These are phyloP conservation scores for Parauchenoglanis ngamensis DNA, from an alignment of 2,797 vertebrate species.

Conservation along the genomic window DNA sequence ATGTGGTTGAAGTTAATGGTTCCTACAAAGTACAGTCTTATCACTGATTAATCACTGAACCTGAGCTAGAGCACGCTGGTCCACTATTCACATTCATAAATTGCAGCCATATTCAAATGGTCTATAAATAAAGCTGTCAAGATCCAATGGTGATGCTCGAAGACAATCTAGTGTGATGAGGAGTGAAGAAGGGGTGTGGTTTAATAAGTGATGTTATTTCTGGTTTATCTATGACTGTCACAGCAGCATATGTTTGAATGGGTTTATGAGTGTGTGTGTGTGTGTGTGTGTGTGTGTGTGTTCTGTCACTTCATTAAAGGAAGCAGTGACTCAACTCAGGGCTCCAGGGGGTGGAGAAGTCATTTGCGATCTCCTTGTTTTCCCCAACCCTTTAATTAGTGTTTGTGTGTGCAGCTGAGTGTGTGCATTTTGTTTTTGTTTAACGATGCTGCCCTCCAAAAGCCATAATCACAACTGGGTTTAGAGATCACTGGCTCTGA, in stretches of 20 bases:
- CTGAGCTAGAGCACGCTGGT: background rate
- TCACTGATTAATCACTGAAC: background rate
- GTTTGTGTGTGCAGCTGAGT: conserved; percentile 27
- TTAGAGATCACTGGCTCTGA: conserved; percentile 48
- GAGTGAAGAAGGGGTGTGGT: background rate
- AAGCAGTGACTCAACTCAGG: conserved; percentile 52
- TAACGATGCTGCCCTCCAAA: conserved; percentile 38
- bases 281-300: conserved; percentile 25
- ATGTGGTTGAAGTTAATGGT: background rate
- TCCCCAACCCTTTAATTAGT: conserved; percentile 52
- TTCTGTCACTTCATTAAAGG: conserved; percentile 48
- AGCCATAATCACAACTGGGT: conserved; percentile 39
- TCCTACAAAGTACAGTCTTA: background rate
- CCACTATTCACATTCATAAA: background rate
- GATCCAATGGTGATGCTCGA: background rate
- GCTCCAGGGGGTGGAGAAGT: conserved; percentile 49
- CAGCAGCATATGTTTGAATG: conserved; percentile 6
- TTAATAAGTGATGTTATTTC: conserved; percentile 26
- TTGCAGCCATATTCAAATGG: background rate
- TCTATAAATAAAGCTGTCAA: conserved; percentile 4
- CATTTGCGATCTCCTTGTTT: conserved; percentile 44
- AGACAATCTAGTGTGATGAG: background rate
- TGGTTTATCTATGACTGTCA: conserved; percentile 19
- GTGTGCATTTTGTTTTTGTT: conserved; percentile 38
- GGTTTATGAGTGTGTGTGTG: conserved; percentile 11